Evolutionary conservation across 2,797 vertebrate species (phyloP).

Genomic region (Parambassis ranga): DNA sequence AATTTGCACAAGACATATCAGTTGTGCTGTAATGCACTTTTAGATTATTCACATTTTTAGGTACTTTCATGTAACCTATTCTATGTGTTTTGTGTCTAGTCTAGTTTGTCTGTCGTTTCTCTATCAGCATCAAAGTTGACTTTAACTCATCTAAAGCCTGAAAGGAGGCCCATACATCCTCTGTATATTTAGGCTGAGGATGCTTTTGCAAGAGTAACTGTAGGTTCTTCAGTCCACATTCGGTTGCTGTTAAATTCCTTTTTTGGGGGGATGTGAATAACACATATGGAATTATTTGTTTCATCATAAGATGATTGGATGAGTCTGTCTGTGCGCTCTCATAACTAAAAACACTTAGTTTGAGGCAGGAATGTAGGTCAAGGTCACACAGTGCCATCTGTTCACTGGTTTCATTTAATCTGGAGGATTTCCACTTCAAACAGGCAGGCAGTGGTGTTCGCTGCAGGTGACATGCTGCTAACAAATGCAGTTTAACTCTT

Average conservation of each 20-base stretch:
- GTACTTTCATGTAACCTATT: too few relatives aligned
- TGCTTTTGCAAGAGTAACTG: too few relatives aligned
- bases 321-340: conserved; percentile 6
- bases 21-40: too few relatives aligned
- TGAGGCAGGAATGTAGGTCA: conserved; percentile 65
- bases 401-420: conserved; percentile 55
- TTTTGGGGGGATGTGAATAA: conserved; percentile 28
- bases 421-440: conserved; percentile 46
- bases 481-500: neutral
- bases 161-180: too few relatives aligned
- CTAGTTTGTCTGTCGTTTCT: too few relatives aligned
- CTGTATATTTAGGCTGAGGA: too few relatives aligned
- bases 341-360: conserved; percentile 50
- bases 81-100: too few relatives aligned
- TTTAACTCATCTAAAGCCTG: too few relatives aligned
- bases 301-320: conserved; percentile 31
- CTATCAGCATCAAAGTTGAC: too few relatives aligned
- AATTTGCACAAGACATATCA: too few relatives aligned
- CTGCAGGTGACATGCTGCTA: conserved; percentile 19
- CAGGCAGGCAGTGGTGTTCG: conserved; percentile 9
- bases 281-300: conserved; percentile 57
- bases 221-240: too few relatives aligned
- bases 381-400: conserved; percentile 65
- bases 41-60: too few relatives aligned
- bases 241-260: conserved; percentile 2